Base-by-base conservation (phyloP, 2,888 invertebrate genomes). In the Amiota communis region DNA sequence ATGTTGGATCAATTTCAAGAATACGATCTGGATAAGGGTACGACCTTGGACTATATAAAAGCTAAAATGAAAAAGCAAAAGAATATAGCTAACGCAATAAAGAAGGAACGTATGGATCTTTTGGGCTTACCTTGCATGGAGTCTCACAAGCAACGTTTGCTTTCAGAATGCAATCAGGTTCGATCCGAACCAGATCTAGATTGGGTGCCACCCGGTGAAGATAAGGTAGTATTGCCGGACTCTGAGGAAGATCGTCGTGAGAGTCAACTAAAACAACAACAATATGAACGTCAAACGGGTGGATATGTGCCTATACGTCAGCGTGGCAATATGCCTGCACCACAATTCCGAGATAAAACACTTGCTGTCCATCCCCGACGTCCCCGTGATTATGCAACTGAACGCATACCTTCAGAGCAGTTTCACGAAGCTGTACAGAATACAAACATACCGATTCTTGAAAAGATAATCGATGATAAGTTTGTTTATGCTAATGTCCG, bases 301-400 rank as follows among this genome's bases (percentile, higher is more conserved):
- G 74, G 78, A 2, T 56, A 53, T 1, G 47, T 80, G 46, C 79
- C 83, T 3, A 47, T 83, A 0, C 76, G 75, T 0, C 72, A 68
- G 56, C 85, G 87, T 0, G 82, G 87, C 1, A 89, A 88, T 69
- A 88, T 89, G 88, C 89, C 89, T 0, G 89, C 89, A 0, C 88
- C 89, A 0, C 64, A 77, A 63, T 80, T 77, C 59, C 83, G 90
- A 0, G 88, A 90, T 73, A 81, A 87, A 2, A 89, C 88, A 0
- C 74, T 89, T 1, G 79, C 83, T 0, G 79, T 83, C 2, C 87
- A 89, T 77, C 89, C 88, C 0, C 74, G 88, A 0, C 76, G 82
- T 1, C 80, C 77, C 0, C 80, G 89, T 3, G 77, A 89, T n/a
- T 88, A 89, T 36, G 72, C 67, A 0, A 23, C 70, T 0, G 81